Evolutionary conservation across 2,797 vertebrate genomes (phyloP).

Genomic region (Cirrhinus mrigala): DNA sequence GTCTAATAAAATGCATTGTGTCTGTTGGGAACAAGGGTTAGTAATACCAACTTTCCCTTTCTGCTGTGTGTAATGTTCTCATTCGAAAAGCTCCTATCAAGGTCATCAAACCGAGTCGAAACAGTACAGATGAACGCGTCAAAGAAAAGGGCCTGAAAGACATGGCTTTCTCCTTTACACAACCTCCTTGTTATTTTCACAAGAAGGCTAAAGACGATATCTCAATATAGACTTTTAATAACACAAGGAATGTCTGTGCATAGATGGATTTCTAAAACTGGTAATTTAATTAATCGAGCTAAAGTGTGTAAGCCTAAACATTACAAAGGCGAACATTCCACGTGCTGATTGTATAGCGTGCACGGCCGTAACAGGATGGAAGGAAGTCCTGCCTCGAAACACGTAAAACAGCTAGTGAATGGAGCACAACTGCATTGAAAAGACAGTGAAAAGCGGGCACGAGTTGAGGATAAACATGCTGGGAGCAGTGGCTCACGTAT

Average conservation of each 20-base stretch:
- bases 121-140: conserved; percentile 64
- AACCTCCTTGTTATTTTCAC: conserved; percentile 44
- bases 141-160: conserved; percentile 66
- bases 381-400: background rate
- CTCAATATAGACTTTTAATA: conserved; percentile 35
- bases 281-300: conserved; percentile 56
- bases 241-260: conserved; percentile 29
- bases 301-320: conserved; percentile 40
- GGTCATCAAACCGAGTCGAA: conserved; percentile 65
- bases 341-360: background rate
- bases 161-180: conserved; percentile 48
- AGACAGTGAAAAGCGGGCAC: conserved; percentile 27
- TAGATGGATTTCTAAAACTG: conserved; percentile 16
- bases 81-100: conserved; percentile 67
- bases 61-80: conserved; percentile 48
- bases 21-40: conserved; percentile 32
- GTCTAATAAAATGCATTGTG: conserved; percentile 17
- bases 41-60: conserved; percentile 42
- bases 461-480: conserved; percentile 83
- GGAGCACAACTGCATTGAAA: conserved; percentile 15
- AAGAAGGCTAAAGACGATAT: conserved; percentile 40
- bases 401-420: background rate
- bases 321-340: conserved; percentile 51
- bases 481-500: conserved; percentile 68
- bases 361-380: background rate